Percentiles rank a stretch among this genome's conserved stretches.
phyloP scores from a whole-genome alignment of 2,113 vertebrate species.

The Camelus dromedarius region DNA sequence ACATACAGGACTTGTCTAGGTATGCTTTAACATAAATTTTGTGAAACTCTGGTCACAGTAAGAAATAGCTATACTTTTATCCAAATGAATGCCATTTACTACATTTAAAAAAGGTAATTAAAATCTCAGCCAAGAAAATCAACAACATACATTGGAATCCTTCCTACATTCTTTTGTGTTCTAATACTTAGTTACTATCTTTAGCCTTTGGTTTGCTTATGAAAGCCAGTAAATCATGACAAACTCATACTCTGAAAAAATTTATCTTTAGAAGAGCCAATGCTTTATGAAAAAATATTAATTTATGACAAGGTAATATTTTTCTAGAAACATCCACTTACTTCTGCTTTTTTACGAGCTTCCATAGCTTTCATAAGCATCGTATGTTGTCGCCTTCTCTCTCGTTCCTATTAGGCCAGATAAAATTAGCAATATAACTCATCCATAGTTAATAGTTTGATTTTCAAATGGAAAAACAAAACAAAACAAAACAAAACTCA shows the following conservation, averaged over 20 bases:
- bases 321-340: constrained; percentile 83
- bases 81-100: not conserved
- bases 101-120: constrained; percentile 39
- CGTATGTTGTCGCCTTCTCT: constrained; percentile 95
- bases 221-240: not conserved
- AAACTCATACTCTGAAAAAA: constrained; percentile 19
- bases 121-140: constrained; percentile 53
- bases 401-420: constrained; percentile 93
- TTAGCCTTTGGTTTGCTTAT: constrained; percentile 16
- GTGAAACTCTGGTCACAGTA: constrained; percentile 27
- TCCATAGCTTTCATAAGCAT: constrained; percentile 98
- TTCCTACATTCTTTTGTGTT: not conserved
- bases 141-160: constrained; percentile 1
- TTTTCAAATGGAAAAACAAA: constrained; percentile 79
- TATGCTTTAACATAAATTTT: constrained; percentile 13
- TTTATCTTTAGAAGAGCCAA: not conserved
- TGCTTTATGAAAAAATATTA: not conserved
- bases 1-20: not conserved
- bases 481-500: constrained; percentile 77
- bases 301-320: not conserved
- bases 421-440: constrained; percentile 86
- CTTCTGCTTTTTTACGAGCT: constrained; percentile 96
- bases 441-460: constrained; percentile 57
- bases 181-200: not conserved
- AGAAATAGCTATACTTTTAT: constrained; percentile 40